A percentile compares a stretch with the other conserved stretches of the same genome.
phyloP scores from a whole-genome alignment of 2,797 vertebrate species.

The Ctenopoma kingsleyae region DNA sequence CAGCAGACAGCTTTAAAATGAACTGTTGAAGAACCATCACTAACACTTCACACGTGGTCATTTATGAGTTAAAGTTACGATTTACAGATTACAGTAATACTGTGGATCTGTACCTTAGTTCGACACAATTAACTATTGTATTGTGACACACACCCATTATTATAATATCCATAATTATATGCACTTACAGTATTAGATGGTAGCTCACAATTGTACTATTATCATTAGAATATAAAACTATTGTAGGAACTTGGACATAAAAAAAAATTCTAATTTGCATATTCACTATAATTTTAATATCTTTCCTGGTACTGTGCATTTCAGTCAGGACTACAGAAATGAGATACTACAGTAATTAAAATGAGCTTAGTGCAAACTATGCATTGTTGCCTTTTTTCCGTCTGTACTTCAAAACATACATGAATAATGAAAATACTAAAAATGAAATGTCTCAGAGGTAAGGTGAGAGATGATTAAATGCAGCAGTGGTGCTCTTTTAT shows the following conservation, averaged over 20 bases:
- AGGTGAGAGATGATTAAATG: slow-evolving; percentile 19
- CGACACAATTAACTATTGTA: slow-evolving; percentile 20
- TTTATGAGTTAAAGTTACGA: slow-evolving; percentile 5
- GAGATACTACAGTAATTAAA: slow-evolving; percentile 66
- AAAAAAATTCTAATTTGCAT: slow-evolving; percentile 74
- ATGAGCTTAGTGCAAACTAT: slow-evolving; percentile 50
- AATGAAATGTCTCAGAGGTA: slow-evolving; percentile 28
- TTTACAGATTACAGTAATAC: slow-evolving; percentile 24
- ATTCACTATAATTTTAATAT: slow-evolving; percentile 73
- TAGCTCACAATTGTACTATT: slow-evolving; percentile 49
- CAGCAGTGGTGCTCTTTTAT: not conserved
- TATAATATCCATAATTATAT: slow-evolving; percentile 62
- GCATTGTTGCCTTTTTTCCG: slow-evolving; percentile 5
- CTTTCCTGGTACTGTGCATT: slow-evolving; percentile 59
- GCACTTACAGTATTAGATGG: slow-evolving; percentile 39
- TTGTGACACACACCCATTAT: slow-evolving; percentile 39
- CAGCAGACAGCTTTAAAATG: slow-evolving; percentile 20
- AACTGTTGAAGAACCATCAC: slow-evolving; percentile 7
- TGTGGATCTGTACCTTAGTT: slow-evolving; percentile 25
- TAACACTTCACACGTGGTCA: not conserved
- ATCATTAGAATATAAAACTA: slow-evolving; percentile 60
- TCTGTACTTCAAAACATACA: slow-evolving; percentile 35
- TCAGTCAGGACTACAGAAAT: slow-evolving; percentile 39
- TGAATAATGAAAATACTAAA: slow-evolving; percentile 34
- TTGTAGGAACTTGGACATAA: slow-evolving; percentile 58